Evolutionary conservation across 2,888 invertebrate genomes (phyloP), one percentile per base, ranked within the genome.

Genomic region (Acleris sparsana): DNA sequence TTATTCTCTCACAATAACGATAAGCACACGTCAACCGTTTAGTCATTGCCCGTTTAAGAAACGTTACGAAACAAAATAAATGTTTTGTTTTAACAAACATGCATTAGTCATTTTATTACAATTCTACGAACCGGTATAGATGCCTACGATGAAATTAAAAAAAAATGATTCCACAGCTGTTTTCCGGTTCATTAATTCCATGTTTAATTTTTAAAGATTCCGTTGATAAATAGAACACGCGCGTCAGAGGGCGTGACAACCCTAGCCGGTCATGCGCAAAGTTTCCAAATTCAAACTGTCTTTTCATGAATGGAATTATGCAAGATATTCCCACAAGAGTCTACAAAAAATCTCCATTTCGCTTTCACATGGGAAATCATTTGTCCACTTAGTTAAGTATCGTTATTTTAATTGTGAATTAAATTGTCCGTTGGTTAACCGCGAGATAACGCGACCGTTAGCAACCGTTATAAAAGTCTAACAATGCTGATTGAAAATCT

Each of bases 261-360:
- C 77, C 75, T 76, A 63, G 56, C 67, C 72, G 69, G 67, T 70
- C 73, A 72, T 71, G 80, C 81, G 82, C 79, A 75, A 79, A 76
- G 78, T 75, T 39, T 77, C 75, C 73, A 75, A 77, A 75, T 78
- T 71, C 60, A 53, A 74, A 73, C 71, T 67, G 60, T 76, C 73
- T 74, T 75, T 78, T 76, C 73, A 68, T 73, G 85, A 83, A 86
- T 70, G 79, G 73, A 74, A 73, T 71, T 79, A 86, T 86, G 84
- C 83, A 82, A 83, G 68, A 83, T 33, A 69, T 62, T 72, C 39
- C 59, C 70, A 70, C 70, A 64, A 74, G 68, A 69, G 62, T 66
- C 62, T 63, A 48, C 33, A 67, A 58, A 65, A 59, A 56, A 64
- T 59, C 57, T 71, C 71, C 72, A 62, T 60, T 70, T 72, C 73